phyloP scores from a whole-genome alignment of 2,113 vertebrate genomes.

The Toxostoma redivivum region DNA sequence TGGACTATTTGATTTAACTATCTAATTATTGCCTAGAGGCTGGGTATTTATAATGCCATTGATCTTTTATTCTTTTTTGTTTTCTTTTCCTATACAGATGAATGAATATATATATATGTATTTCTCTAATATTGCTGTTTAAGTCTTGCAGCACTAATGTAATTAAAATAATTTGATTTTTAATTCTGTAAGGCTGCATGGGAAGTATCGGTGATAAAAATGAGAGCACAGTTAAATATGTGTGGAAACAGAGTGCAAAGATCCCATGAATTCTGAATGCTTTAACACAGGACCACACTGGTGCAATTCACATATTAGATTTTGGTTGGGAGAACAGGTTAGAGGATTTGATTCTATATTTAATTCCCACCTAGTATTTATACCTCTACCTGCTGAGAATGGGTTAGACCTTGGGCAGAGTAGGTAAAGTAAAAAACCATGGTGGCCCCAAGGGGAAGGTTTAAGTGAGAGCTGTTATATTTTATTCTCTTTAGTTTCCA shows the following conservation, averaged over 20 bases:
- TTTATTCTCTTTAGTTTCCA: background rate
- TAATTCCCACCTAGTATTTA: background rate
- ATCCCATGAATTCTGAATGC: background rate
- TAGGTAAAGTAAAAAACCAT: background rate
- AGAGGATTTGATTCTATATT: background rate
- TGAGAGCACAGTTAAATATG: background rate
- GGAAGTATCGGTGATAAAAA: background rate
- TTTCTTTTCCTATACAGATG: background rate
- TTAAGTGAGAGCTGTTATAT: background rate
- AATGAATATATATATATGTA: background rate
- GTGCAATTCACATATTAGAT: background rate
- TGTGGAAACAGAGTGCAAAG: background rate
- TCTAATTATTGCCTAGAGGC: background rate
- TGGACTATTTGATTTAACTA: background rate
- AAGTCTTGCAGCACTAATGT: background rate
- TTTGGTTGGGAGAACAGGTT: background rate
- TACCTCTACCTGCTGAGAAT: background rate
- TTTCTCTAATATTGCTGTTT: background rate
- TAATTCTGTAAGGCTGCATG: background rate
- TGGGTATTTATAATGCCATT: background rate
- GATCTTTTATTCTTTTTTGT: background rate
- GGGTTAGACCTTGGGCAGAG: background rate
- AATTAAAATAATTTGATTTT: background rate
- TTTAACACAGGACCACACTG: background rate
- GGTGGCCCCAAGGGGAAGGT: background rate